Percentiles rank a stretch among this genome's conserved stretches.
These are phyloP conservation scores for Cynopterus sphinx DNA, from an alignment of 2,797 vertebrate species.

Conservation along the genomic window DNA sequence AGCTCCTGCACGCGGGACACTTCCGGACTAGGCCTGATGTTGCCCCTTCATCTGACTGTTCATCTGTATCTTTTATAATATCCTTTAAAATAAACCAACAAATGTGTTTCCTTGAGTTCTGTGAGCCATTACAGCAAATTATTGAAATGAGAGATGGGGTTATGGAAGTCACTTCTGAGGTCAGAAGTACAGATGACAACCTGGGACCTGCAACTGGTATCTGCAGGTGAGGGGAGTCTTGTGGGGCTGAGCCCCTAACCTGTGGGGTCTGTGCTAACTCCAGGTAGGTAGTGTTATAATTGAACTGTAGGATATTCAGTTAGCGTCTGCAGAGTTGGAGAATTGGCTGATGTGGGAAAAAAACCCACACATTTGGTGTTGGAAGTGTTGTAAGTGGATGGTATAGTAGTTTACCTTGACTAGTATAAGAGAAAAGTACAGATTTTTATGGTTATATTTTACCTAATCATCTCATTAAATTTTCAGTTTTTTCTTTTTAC, in stretches of 20 bases:
- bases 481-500: constrained; percentile 1
- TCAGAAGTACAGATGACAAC: not conserved
- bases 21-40: not conserved
- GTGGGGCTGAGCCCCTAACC: not conserved
- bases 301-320: not conserved
- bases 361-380: not conserved
- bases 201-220: not conserved
- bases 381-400: not conserved
- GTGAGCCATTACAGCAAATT: not conserved
- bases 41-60: not conserved
- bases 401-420: not conserved
- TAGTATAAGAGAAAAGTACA: not conserved
- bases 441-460: constrained; percentile 8
- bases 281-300: not conserved
- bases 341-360: not conserved
- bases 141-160: not conserved
- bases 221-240: not conserved
- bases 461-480: not conserved
- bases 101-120: not conserved
- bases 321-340: not conserved
- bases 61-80: not conserved
- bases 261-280: not conserved
- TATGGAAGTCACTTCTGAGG: not conserved
- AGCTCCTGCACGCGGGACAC: not conserved
- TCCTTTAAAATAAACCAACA: not conserved